A percentile compares a stretch with the other conserved stretches of the same genome.
phyloP scores from a whole-genome alignment of 2,888 invertebrate genomes.

The Sclerodermus sp. region DNA sequence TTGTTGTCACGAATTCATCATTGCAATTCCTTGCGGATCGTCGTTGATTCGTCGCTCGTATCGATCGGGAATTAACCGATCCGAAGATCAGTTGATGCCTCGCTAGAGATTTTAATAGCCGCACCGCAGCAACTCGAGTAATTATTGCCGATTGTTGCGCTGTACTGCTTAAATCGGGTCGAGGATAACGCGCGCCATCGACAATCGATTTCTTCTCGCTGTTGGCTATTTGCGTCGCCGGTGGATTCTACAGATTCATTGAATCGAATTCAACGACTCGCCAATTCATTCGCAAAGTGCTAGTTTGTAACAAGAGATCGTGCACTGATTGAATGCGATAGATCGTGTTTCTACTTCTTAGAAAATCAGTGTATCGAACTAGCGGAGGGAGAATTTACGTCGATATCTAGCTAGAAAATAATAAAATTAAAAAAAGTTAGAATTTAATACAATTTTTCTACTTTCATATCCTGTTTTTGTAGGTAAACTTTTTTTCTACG shows the following conservation, averaged over 20 bases:
- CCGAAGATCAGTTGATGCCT: too few relatives aligned
- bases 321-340: not conserved
- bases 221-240: slow-evolving; percentile 7
- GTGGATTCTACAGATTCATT: slow-evolving; percentile 15
- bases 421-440: too few relatives aligned
- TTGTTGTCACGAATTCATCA: not conserved
- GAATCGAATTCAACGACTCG: slow-evolving; percentile 20
- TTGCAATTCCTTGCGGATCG: not conserved
- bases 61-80: too few relatives aligned
- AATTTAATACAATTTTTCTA: too few relatives aligned
- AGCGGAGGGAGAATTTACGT: too few relatives aligned
- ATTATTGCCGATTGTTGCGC: slow-evolving; percentile 20
- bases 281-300: slow-evolving; percentile 10
- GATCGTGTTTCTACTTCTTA: too few relatives aligned
- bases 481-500: too few relatives aligned
- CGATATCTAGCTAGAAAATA: too few relatives aligned
- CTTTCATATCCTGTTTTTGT: too few relatives aligned
- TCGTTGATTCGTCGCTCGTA: slow-evolving; percentile 3
- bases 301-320: slow-evolving; percentile 6
- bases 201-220: slow-evolving; percentile 17
- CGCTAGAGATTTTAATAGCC: slow-evolving; percentile 17
- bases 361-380: too few relatives aligned
- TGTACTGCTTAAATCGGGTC: slow-evolving; percentile 36
- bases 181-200: slow-evolving; percentile 38
- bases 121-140: slow-evolving; percentile 14